Percentiles rank a stretch among this genome's conserved stretches.
Evolutionary conservation across 2,888 invertebrate species (phyloP).

Genomic region (Orchesellides sinensis): DNA sequence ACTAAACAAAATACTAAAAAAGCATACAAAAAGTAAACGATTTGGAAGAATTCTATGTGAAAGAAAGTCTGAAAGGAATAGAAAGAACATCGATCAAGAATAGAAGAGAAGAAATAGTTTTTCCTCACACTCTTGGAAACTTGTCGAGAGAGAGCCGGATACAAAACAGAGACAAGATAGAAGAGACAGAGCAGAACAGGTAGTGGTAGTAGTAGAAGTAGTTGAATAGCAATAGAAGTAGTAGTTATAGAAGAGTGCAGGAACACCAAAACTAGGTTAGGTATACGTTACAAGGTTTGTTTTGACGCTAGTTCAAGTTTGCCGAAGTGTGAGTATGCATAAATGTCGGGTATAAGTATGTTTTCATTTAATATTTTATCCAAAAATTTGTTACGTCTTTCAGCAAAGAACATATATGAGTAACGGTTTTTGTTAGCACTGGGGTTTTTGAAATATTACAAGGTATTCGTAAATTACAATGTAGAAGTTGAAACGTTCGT

Average conservation of each 20-base stretch:
- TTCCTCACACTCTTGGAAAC: conserved; percentile 52
- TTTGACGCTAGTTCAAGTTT: not conserved
- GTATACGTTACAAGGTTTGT: not conserved
- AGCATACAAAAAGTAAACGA: not conserved
- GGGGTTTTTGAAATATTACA: no score
- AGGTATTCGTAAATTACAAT: no score
- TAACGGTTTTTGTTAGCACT: no score
- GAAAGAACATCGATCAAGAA: conserved; percentile 21
- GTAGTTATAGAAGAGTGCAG: not conserved
- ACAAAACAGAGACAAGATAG: conserved; percentile 1
- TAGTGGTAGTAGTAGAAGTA: not conserved
- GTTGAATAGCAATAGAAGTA: not conserved
- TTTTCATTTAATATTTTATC: no score
- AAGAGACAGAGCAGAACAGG: conserved; percentile 20
- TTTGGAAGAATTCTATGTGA: not conserved
- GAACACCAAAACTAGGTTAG: conserved; percentile 11
- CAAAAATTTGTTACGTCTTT: no score
- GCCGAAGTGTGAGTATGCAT: not conserved
- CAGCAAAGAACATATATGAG: no score
- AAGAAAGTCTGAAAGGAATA: not conserved
- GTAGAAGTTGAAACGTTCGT: no score
- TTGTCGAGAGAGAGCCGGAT: conserved; percentile 44
- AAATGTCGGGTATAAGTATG: no score
- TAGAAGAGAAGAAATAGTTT: conserved; percentile 1
- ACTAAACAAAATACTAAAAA: not conserved